Conservation (phyloP, 2,113 vertebrate genomes). For the Protomyctophum bolini region DNA sequence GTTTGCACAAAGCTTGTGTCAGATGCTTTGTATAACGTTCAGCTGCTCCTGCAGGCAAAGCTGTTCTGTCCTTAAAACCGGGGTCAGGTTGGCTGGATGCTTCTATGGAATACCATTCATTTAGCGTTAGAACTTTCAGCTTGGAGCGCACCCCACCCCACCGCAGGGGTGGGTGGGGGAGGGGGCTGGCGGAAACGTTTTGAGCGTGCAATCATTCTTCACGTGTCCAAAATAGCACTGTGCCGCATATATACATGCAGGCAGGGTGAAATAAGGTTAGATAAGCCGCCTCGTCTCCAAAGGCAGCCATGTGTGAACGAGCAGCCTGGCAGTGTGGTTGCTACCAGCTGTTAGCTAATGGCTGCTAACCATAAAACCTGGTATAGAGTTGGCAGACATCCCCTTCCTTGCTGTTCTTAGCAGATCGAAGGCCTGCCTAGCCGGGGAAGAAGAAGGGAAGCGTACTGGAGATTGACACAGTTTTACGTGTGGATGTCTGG, state of each 20-base stretch:
- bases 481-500: constrained; percentile 37
- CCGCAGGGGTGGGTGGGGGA: neutral
- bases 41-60: no score
- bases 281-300: neutral
- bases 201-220: neutral
- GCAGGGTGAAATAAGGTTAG: constrained; percentile 29
- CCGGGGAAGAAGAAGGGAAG: constrained; percentile 25
- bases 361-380: constrained; percentile 10
- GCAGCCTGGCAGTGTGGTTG: constrained; percentile 24
- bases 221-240: neutral
- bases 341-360: constrained; percentile 45
- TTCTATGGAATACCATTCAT: constrained; percentile 9
- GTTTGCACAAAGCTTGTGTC: no score
- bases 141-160: neutral
- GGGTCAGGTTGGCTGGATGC: neutral
- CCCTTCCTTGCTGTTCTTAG: constrained; percentile 40
- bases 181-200: neutral
- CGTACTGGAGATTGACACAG: constrained; percentile 60
- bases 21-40: no score
- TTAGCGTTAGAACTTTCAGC: constrained; percentile 20
- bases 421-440: neutral
- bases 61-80: no score
- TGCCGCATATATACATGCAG: no score
- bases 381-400: neutral
- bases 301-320: constrained; percentile 24